A percentile compares a stretch with the other conserved stretches of the same genome.
Evolutionary conservation across 1,140 invertebrate species (phyloP).

Genomic region (Condylostylus longicornis): DNA sequence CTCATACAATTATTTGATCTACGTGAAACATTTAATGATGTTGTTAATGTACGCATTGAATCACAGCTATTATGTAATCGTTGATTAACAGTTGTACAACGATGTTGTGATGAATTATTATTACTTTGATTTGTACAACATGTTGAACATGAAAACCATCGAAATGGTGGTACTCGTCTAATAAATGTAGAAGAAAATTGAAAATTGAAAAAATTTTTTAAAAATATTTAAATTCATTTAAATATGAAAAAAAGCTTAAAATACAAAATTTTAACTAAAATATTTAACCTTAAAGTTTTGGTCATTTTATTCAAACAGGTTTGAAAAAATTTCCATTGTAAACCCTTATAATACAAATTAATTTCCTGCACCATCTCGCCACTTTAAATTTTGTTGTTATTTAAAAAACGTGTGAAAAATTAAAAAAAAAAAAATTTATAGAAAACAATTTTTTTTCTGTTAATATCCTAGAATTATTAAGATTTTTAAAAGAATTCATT

Average conservation of each 20-base stretch:
- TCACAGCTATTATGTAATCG: conserved; percentile 29
- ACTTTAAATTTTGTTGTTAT: too few relatives aligned
- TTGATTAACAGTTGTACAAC: conserved; percentile 23
- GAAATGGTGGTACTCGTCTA: conserved; percentile 34
- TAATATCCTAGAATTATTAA: too few relatives aligned
- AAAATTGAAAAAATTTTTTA: background rate
- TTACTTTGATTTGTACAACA: conserved; percentile 31
- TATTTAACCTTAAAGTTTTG: too few relatives aligned
- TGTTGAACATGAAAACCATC: conserved; percentile 29
- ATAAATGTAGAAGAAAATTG: conserved; percentile 1
- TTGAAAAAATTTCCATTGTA: too few relatives aligned
- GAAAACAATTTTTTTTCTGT: too few relatives aligned
- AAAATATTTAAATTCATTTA: background rate
- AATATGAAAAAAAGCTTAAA: background rate
- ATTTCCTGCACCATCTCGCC: too few relatives aligned
- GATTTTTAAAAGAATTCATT: too few relatives aligned
- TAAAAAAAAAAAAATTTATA: too few relatives aligned
- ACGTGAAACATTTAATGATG: conserved; percentile 25
- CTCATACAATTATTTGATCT: conserved; percentile 22
- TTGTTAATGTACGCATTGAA: conserved; percentile 29
- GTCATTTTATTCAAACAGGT: too few relatives aligned
- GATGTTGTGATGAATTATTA: conserved; percentile 23
- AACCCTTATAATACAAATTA: too few relatives aligned
- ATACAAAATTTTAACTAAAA: too few relatives aligned
- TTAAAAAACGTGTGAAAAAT: too few relatives aligned